Percentiles rank a stretch among this genome's conserved stretches.
Evolutionary conservation across 2,888 invertebrate species (phyloP).

Genomic region (Micoletzkya japonica): DNA sequence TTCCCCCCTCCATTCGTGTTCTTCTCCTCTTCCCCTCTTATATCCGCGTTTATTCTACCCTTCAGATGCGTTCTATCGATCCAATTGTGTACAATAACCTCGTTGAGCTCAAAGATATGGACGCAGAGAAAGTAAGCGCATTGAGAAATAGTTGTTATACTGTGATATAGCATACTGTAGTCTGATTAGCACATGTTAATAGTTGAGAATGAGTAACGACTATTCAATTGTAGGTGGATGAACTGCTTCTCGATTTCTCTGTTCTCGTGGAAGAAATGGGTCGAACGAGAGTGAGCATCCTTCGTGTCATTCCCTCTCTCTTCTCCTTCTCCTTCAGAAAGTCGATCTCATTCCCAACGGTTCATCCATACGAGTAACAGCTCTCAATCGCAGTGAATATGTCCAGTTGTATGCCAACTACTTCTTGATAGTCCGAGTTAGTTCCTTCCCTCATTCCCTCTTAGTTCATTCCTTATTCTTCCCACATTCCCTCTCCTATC

Average conservation of each 20-base stretch:
- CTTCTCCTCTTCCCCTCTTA: not conserved
- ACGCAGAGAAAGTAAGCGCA: not conserved
- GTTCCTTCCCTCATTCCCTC: not conserved
- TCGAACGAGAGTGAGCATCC: conserved; percentile 13
- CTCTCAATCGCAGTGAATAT: conserved; percentile 90
- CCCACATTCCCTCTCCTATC: not conserved
- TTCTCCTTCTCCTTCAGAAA: conserved; percentile 33
- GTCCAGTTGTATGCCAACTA: conserved; percentile 94
- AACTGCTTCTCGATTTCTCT: conserved; percentile 45
- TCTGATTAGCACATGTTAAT: not conserved
- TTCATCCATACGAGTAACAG: conserved; percentile 84
- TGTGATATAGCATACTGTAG: not conserved
- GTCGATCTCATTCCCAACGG: conserved; percentile 90
- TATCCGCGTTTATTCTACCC: conserved; percentile 75
- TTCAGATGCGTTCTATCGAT: conserved; percentile 89
- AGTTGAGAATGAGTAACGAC: too few relatives aligned
- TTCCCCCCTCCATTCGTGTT: not conserved
- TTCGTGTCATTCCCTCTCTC: not conserved
- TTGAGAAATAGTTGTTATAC: not conserved
- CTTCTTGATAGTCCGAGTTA: conserved; percentile 82
- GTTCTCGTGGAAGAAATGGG: conserved; percentile 41
- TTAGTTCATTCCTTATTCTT: not conserved
- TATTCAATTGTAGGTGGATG: conserved; percentile 23
- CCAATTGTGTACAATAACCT: conserved; percentile 76
- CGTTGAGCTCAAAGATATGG: conserved; percentile 16